These are phyloP conservation scores for Lutraria rhynchaena DNA, from an alignment of 1,140 invertebrate genomes.

Conservation along the genomic window DNA sequence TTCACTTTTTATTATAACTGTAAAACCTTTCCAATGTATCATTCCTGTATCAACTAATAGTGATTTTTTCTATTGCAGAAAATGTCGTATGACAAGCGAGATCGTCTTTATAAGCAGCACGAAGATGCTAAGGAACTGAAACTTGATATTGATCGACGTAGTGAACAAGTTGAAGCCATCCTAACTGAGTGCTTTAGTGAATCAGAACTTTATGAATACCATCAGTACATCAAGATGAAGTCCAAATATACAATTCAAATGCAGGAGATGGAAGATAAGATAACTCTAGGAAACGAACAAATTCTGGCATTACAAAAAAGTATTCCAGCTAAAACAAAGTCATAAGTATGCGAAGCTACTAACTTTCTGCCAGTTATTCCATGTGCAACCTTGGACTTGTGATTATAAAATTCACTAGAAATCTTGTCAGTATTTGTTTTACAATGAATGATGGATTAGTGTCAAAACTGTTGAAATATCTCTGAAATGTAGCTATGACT, in stretches of 20 bases:
- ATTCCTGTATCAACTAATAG: too few relatives aligned
- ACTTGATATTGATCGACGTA: conserved; percentile 91
- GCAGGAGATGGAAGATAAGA: conserved; percentile 93
- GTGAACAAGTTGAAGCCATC: conserved; percentile 89
- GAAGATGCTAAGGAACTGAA: conserved; percentile 93
- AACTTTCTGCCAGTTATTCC: too few relatives aligned
- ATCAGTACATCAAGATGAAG: conserved; percentile 95
- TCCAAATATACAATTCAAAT: conserved; percentile 93
- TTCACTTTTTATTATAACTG: too few relatives aligned
- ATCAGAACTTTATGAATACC: conserved; percentile 91
- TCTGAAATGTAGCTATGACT: too few relatives aligned
- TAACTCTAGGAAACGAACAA: conserved; percentile 93
- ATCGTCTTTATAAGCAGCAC: conserved; percentile 90
- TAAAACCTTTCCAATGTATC: too few relatives aligned
- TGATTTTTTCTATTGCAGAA: conserved; percentile 84
- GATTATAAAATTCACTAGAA: too few relatives aligned
- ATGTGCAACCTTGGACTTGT: too few relatives aligned
- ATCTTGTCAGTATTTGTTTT: too few relatives aligned
- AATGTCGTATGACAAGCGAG: conserved; percentile 89
- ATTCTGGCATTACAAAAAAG: conserved; percentile 82
- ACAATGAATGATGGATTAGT: too few relatives aligned
- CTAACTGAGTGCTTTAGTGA: conserved; percentile 89
- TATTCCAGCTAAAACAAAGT: conserved; percentile 69
- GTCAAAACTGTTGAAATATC: too few relatives aligned
- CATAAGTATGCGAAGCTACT: not conserved